These are phyloP conservation scores for Conopomorpha cramerella DNA, from an alignment of 1,140 invertebrate species.

Conservation along the genomic window DNA sequence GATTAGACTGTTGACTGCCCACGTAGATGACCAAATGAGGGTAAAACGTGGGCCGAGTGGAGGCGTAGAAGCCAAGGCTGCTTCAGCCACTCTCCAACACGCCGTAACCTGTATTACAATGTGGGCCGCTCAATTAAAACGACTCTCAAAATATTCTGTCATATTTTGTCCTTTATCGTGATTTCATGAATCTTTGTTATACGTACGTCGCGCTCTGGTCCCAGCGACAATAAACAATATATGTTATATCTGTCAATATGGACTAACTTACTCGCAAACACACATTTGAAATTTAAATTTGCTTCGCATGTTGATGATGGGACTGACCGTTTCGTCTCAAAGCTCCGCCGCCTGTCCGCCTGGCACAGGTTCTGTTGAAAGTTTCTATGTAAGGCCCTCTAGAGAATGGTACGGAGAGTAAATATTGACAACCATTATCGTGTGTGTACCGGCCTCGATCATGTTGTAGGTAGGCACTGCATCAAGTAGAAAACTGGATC, in stretches of 20 bases:
- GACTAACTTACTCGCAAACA: no score
- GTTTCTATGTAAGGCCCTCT: conserved; percentile 9
- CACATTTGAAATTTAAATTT: no score
- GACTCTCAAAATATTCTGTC: conserved; percentile 18
- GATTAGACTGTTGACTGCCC: conserved; percentile 40
- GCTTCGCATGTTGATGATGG: no score
- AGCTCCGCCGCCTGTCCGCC: no score
- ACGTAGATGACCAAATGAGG: conserved; percentile 55
- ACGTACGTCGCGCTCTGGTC: no score
- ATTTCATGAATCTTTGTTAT: no score
- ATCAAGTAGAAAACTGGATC: conserved; percentile 51
- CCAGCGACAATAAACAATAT: no score
- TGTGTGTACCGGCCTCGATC: conserved; percentile 42
- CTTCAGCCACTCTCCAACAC: conserved; percentile 38
- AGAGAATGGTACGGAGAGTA: conserved; percentile 19
- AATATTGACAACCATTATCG: conserved; percentile 50
- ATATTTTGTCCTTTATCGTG: no score
- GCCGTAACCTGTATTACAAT: conserved; percentile 26
- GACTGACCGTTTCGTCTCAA: no score
- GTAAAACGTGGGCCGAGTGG: conserved; percentile 47
- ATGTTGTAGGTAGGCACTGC: conserved; percentile 20
- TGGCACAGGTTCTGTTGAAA: no score
- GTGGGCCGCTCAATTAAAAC: conserved; percentile 51
- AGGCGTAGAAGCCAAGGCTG: conserved; percentile 53
- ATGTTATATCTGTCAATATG: no score